phyloP scores from a whole-genome alignment of 2,797 vertebrate species.

The Tinamus major region DNA sequence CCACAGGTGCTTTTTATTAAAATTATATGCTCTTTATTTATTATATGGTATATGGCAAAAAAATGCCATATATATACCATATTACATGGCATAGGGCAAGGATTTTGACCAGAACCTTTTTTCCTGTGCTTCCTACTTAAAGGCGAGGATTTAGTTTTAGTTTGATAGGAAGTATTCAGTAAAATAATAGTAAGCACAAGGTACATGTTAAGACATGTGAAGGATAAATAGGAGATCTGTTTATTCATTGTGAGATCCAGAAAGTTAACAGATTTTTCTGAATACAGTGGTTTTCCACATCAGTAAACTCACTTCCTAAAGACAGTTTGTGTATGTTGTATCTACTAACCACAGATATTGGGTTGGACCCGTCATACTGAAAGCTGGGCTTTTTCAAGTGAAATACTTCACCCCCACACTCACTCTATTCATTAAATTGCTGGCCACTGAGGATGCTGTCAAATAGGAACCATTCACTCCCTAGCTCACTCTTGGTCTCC shows the following conservation, averaged over 20 bases:
- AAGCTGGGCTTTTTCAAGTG: background rate
- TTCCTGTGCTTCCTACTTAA: background rate
- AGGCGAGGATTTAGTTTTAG: background rate
- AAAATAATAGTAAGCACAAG: background rate
- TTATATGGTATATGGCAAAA: background rate
- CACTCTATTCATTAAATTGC: background rate
- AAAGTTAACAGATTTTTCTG: background rate
- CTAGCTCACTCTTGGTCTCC: background rate
- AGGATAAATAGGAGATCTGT: background rate
- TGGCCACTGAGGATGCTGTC: background rate
- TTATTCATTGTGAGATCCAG: background rate
- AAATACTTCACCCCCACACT: background rate
- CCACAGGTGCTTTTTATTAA: background rate
- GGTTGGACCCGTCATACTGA: background rate
- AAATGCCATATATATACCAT: background rate
- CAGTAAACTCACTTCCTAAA: background rate
- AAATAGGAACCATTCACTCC: background rate
- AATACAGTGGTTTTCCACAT: background rate
- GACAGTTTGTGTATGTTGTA: accelerated
- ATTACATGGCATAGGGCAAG: background rate
- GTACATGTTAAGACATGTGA: background rate
- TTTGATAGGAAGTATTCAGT: background rate
- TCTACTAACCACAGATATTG: background rate
- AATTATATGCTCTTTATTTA: background rate
- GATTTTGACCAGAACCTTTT: background rate